Evolutionary conservation across 2,113 vertebrate species (phyloP).

Genomic region (Aplodontia rufa): DNA sequence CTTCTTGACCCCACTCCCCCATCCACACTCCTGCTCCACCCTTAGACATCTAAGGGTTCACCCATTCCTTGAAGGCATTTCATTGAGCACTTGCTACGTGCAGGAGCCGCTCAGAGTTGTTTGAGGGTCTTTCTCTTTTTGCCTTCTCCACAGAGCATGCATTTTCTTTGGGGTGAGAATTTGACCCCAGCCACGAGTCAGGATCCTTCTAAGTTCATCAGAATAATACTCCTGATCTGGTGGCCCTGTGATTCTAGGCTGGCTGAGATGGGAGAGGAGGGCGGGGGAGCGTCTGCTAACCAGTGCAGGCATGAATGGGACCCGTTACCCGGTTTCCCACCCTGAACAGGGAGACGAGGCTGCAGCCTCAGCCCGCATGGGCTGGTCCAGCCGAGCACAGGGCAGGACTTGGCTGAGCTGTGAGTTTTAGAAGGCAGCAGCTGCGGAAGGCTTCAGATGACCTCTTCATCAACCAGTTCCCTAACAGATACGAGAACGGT

Average conservation of each 20-base stretch:
- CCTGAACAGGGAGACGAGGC: background rate
- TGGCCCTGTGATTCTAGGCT: too few relatives aligned
- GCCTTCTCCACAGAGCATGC: background rate
- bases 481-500: background rate
- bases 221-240: background rate
- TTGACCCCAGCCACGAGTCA: background rate
- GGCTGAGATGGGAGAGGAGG: background rate
- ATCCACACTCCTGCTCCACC: background rate
- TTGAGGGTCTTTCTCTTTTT: background rate
- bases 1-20: background rate
- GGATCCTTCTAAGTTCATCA: background rate
- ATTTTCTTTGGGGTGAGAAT: background rate
- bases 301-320: background rate
- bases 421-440: background rate
- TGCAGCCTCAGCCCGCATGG: background rate
- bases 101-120: too few relatives aligned
- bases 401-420: background rate
- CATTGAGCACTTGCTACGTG: background rate
- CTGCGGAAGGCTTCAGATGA: background rate
- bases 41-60: background rate
- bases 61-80: background rate
- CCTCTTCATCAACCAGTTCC: background rate
- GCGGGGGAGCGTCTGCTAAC: background rate
- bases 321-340: background rate
- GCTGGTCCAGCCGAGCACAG: too few relatives aligned